These are phyloP conservation scores for Cecropterus lyciades DNA, from an alignment of 1,140 invertebrate species.

Conservation along the genomic window DNA sequence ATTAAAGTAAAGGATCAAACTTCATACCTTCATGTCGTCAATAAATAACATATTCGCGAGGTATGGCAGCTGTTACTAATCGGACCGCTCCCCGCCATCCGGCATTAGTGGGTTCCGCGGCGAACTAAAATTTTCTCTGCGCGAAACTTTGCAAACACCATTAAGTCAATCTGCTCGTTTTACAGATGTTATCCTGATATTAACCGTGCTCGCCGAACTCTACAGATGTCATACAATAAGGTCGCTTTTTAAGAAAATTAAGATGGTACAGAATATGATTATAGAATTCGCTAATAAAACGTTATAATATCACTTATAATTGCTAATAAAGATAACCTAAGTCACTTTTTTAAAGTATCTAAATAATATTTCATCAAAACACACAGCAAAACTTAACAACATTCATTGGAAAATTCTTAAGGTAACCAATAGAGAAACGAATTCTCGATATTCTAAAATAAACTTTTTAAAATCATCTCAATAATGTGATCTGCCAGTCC, in stretches of 20 bases:
- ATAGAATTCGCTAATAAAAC: too few relatives aligned
- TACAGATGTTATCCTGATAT: conserved; percentile 73
- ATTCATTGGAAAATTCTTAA: too few relatives aligned
- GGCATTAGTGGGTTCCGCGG: conserved; percentile 57
- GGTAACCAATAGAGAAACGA: too few relatives aligned
- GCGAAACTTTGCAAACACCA: conserved; percentile 77
- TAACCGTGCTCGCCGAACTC: conserved; percentile 41
- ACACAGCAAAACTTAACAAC: too few relatives aligned
- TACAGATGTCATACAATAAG: background rate
- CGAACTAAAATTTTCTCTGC: conserved; percentile 74
- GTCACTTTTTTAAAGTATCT: too few relatives aligned
- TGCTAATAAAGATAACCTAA: too few relatives aligned
- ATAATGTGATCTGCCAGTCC: too few relatives aligned
- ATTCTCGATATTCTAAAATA: too few relatives aligned
- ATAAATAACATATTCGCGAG: conserved; percentile 69
- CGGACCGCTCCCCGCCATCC: conserved; percentile 40
- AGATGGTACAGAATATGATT: too few relatives aligned
- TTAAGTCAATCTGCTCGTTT: conserved; percentile 78
- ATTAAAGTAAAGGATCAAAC: background rate
- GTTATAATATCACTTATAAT: too few relatives aligned
- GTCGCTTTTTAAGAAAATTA: conserved; percentile 8
- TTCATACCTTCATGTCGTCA: conserved; percentile 41
- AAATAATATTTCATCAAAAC: too few relatives aligned
- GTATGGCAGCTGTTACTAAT: conserved; percentile 74
- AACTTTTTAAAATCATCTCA: too few relatives aligned